phyloP scores from a whole-genome alignment of 2,113 vertebrate species.

The Upupa epops region DNA sequence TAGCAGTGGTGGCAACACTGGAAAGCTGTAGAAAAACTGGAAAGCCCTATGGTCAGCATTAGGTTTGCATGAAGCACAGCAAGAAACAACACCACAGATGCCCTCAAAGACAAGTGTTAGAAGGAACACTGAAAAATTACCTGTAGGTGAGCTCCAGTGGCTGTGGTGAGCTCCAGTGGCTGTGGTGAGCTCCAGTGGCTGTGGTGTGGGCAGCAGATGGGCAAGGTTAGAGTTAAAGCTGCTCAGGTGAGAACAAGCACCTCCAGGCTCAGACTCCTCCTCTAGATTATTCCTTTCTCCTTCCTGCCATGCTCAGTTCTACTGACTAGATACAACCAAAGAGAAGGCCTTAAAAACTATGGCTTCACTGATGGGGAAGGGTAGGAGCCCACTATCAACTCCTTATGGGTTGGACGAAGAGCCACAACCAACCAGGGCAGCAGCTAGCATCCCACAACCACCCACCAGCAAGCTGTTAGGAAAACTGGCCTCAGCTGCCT shows the following conservation, averaged over 20 bases:
- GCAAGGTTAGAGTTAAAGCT: neutral
- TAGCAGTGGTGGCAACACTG: neutral
- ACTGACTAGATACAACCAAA: rapidly evolving
- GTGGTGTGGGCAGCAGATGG: too few species aligned
- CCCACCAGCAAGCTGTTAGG: neutral
- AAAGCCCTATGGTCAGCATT: rapidly evolving
- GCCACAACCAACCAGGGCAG: rapidly evolving
- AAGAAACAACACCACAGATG: neutral
- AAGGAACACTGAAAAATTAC: neutral
- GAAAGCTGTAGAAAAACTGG: neutral
- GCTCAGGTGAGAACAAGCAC: rapidly evolving
- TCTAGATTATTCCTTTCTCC: too few species aligned
- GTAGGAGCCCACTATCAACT: rapidly evolving
- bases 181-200: rapidly evolving
- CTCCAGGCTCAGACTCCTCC: neutral
- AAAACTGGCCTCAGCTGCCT: neutral
- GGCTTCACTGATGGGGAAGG: rapidly evolving
- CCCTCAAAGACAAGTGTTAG: too few species aligned
- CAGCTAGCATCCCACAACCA: neutral
- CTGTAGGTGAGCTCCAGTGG: rapidly evolving
- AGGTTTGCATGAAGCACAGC: rapidly evolving
- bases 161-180: too few species aligned
- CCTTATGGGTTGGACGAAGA: neutral
- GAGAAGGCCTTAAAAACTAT: rapidly evolving
- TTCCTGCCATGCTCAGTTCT: rapidly evolving